phyloP scores from a whole-genome alignment of 1,140 invertebrate species.

The Polypedilum pembai region DNA sequence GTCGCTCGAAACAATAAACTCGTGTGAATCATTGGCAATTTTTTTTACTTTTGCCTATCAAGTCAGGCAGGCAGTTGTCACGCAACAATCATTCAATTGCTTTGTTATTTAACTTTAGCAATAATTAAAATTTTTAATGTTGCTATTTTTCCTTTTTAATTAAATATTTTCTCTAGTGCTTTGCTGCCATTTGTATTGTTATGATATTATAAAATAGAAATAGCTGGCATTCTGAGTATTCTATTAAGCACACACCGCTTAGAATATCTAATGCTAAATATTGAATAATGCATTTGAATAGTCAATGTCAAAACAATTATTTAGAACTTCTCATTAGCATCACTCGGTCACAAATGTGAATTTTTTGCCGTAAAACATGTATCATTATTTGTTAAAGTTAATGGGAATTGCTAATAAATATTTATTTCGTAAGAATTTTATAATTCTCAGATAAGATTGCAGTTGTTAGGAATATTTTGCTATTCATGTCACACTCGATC shows the following conservation, averaged over 20 bases:
- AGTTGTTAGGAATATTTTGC: no score
- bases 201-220: background rate
- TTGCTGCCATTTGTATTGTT: background rate
- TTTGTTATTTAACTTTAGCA: background rate
- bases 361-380: no score
- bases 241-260: background rate
- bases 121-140: background rate
- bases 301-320: background rate
- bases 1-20: background rate
- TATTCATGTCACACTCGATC: no score
- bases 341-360: no score
- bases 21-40: conserved; percentile 16
- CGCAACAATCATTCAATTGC: conserved; percentile 2
- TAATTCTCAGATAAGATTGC: no score
- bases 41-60: background rate
- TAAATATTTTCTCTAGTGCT: background rate
- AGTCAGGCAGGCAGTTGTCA: background rate
- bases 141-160: background rate
- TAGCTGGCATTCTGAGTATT: background rate
- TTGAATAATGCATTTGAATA: background rate
- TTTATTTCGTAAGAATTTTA: no score
- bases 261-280: background rate
- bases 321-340: background rate
- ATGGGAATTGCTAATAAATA: no score
- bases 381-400: no score